phyloP scores from a whole-genome alignment of 2,113 vertebrate species.

The Etheostoma spectabile region DNA sequence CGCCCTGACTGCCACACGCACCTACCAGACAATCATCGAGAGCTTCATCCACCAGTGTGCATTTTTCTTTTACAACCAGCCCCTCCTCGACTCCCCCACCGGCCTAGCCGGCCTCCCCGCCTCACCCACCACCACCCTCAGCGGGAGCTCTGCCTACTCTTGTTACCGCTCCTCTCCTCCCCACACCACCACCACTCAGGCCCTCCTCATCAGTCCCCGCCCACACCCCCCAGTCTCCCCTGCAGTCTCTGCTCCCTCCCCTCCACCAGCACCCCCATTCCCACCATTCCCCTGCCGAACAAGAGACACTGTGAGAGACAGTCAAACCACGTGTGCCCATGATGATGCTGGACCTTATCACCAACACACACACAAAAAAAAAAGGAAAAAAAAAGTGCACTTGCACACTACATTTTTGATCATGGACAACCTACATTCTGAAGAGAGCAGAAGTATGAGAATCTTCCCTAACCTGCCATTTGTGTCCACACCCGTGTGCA shows the following conservation, averaged over 20 bases:
- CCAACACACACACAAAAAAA: constrained; percentile 20
- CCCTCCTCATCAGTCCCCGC: constrained; percentile 82
- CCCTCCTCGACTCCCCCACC: constrained; percentile 86
- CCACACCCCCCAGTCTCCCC: constrained; percentile 80
- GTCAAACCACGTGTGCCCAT: constrained; percentile 67
- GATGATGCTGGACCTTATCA: constrained; percentile 73
- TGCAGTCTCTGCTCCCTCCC: constrained; percentile 85
- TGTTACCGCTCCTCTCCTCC: constrained; percentile 82
- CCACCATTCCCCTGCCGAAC: constrained; percentile 86
- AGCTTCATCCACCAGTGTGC: constrained; percentile 96
- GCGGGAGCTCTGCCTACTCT: constrained; percentile 79
- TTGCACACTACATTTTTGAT: constrained; percentile 62
- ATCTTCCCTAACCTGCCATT: constrained; percentile 47
- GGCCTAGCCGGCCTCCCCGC: constrained; percentile 81
- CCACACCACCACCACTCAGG: constrained; percentile 80
- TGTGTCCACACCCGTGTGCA: constrained; percentile 45
- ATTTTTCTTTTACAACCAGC: constrained; percentile 95
- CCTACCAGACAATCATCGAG: constrained; percentile 98
- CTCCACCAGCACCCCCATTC: constrained; percentile 84
- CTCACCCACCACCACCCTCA: constrained; percentile 83
- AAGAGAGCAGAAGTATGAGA: constrained; percentile 37
- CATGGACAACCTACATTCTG: constrained; percentile 56
- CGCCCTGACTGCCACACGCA: constrained; percentile 93
- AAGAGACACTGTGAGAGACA: constrained; percentile 88
- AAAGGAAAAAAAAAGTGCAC: constrained; percentile 39